Conservation (phyloP, 2,888 invertebrate genomes). For the Eupithecia dodoneata region DNA sequence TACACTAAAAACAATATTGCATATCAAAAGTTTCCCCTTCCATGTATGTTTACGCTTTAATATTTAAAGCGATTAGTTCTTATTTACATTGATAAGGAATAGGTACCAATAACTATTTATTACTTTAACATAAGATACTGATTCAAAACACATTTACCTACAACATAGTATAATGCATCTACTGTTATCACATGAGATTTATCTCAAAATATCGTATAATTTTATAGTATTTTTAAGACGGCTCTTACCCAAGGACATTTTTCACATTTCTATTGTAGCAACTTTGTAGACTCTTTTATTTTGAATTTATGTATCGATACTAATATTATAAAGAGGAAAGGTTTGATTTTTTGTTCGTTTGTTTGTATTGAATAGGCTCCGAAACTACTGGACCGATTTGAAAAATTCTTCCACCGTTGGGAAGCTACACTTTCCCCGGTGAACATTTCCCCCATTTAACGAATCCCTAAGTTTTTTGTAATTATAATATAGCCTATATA, state of each 20-base stretch:
- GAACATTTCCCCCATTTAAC: too few species aligned
- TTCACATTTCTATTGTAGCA: background rate
- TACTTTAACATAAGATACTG: background rate
- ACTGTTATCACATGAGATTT: conserved; percentile 7
- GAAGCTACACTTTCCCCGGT: too few species aligned
- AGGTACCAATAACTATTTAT: conserved; percentile 9
- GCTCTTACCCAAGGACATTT: background rate
- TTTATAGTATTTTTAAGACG: conserved; percentile 4
- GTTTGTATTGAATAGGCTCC: too few species aligned
- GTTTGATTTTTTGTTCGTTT: too few species aligned
- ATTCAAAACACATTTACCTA: background rate
- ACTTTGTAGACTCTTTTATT: background rate
- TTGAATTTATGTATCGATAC: background rate
- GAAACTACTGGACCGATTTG: too few species aligned
- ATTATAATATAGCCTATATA: too few species aligned
- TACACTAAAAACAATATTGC: background rate
- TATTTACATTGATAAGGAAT: conserved; percentile 7
- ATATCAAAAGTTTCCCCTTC: background rate
- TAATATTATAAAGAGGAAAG: too few species aligned
- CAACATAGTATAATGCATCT: conserved; percentile 31
- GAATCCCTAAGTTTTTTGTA: too few species aligned
- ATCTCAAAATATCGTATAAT: conserved; percentile 1
- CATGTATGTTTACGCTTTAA: conserved; percentile 11
- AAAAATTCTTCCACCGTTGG: too few species aligned
- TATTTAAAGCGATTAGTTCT: conserved; percentile 40